Evolutionary conservation across 2,888 invertebrate species (phyloP), one percentile per base, ranked within the genome.

Genomic region (Leucophenga maculata): DNA sequence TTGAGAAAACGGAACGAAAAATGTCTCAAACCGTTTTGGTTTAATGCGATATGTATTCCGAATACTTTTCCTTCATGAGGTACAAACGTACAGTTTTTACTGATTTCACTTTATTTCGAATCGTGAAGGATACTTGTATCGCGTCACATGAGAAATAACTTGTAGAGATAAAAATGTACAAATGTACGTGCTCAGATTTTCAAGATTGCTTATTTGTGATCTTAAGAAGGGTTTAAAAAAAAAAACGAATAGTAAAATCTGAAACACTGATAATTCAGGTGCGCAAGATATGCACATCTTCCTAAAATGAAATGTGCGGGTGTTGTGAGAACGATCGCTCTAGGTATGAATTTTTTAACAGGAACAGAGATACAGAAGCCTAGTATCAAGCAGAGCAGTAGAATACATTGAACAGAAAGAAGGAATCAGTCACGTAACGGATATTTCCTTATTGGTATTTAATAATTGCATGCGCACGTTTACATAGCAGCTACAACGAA

Each of bases 361-460:
- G 32, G 18, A 65, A 9, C 9, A 11, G 11, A 55, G 3, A 22
- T 13, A 44, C 32, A 66, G 44, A 66, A 66, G 50, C 48, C 31
- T 26, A 52, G n/a, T 26, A 52, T 50, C 11, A 66, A 55, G 44
- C 44, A 31, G 31, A 65, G 67, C 22, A 22, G 64, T 14, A 64
- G 48, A n/a, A 16, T 26, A 39, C 9, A 39, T 39, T 9, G 14
- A 65, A 46, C 66, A 69, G 73, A 72, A 75, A 72, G 74, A 75
- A 77, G 75, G 74, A 75, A 85, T 86, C 83, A 85, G 86, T 86
- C 86, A 86, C 86, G 86, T 86, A 86, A 86, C 86, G 86, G 86
- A 86, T 86, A 86, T 86, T 86, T 86, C 84, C 85, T 84, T 81
- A 86, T 86, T 86, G 85, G 83, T 84, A 86, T 86, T 84, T 86